phyloP scores from a whole-genome alignment of 2,888 invertebrate species.

The Bellardia bayeri region DNA sequence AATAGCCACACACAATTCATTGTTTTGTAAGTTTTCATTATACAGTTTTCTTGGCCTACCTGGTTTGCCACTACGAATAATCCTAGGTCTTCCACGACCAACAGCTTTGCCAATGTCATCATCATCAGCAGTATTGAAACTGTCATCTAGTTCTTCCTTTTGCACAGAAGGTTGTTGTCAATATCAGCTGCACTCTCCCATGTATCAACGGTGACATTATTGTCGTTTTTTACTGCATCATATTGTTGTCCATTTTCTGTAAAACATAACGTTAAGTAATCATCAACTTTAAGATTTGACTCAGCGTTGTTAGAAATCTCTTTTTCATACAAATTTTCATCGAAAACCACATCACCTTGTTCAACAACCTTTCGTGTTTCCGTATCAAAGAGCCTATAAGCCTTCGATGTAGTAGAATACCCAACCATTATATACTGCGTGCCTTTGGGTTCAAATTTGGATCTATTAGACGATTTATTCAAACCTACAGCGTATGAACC shows the following conservation, averaged over 20 bases:
- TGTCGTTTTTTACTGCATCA: too few relatives aligned
- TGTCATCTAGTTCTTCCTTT: not conserved
- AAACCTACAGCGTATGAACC: constrained; percentile 68
- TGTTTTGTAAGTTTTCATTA: not conserved
- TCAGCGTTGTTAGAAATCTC: not conserved
- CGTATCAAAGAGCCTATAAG: constrained; percentile 3
- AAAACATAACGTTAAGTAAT: constrained; percentile 28
- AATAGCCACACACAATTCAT: constrained; percentile 14
- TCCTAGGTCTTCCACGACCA: constrained; percentile 14
- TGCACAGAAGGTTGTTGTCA: constrained; percentile 10
- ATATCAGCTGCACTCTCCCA: not conserved
- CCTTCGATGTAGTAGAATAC: not conserved
- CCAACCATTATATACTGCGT: constrained; percentile 15
- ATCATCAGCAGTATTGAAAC: constrained; percentile 29
- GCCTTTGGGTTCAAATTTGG: not conserved
- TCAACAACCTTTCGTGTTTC: constrained; percentile 3
- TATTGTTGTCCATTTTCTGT: not conserved
- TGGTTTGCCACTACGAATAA: not conserved
- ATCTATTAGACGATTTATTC: constrained; percentile 55
- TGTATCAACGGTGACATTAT: not conserved
- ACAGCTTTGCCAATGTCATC: not conserved
- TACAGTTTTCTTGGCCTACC: not conserved
- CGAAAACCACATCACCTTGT: constrained; percentile 50
- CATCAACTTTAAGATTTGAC: not conserved
- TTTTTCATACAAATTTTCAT: constrained; percentile 14